Evolutionary conservation across 2,888 invertebrate species (phyloP), one percentile per base, ranked within the genome.

Genomic region (Chrysina gloriosa): DNA sequence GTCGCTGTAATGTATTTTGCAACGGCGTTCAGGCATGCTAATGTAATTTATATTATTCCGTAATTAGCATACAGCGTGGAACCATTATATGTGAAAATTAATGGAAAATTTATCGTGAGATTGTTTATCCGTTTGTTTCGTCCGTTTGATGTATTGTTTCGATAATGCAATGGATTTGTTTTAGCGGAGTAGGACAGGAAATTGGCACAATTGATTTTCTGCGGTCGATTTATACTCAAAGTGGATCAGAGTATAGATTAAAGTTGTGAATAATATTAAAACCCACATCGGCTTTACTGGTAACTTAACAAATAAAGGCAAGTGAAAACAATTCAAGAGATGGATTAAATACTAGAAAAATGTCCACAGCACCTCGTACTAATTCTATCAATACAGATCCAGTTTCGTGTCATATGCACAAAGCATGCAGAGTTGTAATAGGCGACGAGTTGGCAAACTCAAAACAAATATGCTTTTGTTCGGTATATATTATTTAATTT

Each of bases 11-110:
- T 45, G 45, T 21, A 45, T 52, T 52, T 29, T 52, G 52, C 52
- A 16, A 52, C 31, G 52, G 52, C 52, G 29, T 31, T 19, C 52
- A 52, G 52, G 19, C 75, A 71, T 72, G 73, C 72, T 76, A 77
- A 77, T 77, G 76, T 76, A 75, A 76, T 77, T 77, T 76, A 76
- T 76, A 77, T 77, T 76, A 76, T 75, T 74, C 74, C 70, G 72
- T 74, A 77, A 77, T 77, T 77, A 77, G 76, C 77, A 76, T 77
- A 76, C 76, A 21, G 36, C 54, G 42, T 23, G n/a, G 50, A 31
- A 48, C 65, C 64, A 56, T 58, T 63, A 65, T 61, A 58, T 54
- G 29, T 27, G 39, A 65, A 65, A 65, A 52, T 65, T 54, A 52
- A 52, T 65, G 65, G 63, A 63, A 63, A 63, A 63, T 63, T 63